These are phyloP conservation scores for Conger conger DNA, from an alignment of 2,113 vertebrate genomes.

Conservation along the genomic window DNA sequence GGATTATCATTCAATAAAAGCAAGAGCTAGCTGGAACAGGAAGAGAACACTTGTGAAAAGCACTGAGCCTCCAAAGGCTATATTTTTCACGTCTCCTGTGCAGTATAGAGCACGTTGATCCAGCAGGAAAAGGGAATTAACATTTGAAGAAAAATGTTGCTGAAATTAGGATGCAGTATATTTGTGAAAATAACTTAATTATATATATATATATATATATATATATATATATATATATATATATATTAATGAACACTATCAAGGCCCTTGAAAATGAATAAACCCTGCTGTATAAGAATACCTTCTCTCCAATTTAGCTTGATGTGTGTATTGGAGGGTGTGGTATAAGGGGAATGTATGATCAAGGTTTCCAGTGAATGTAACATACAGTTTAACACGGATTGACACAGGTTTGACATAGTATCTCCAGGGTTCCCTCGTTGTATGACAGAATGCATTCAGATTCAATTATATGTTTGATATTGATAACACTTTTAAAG, in stretches of 20 bases:
- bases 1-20: slow-evolving; percentile 42
- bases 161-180: background rate
- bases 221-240: no score
- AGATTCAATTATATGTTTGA: background rate
- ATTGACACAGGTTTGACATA: background rate
- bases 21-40: background rate
- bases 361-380: background rate
- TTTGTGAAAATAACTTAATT: background rate
- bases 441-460: background rate
- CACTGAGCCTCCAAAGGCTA: slow-evolving; percentile 31
- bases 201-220: no score
- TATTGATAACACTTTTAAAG: background rate
- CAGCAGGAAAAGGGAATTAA: background rate
- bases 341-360: background rate
- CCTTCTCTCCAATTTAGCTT: background rate
- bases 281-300: no score
- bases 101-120: background rate
- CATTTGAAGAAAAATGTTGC: background rate
- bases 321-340: slow-evolving; percentile 20
- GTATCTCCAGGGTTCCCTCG: background rate
- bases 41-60: slow-evolving; percentile 24
- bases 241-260: no score
- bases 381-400: background rate
- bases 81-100: slow-evolving; percentile 31
- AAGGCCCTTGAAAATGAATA: no score